phyloP scores from a whole-genome alignment of 2,797 vertebrate genomes.

The Microctenopoma lineatum region DNA sequence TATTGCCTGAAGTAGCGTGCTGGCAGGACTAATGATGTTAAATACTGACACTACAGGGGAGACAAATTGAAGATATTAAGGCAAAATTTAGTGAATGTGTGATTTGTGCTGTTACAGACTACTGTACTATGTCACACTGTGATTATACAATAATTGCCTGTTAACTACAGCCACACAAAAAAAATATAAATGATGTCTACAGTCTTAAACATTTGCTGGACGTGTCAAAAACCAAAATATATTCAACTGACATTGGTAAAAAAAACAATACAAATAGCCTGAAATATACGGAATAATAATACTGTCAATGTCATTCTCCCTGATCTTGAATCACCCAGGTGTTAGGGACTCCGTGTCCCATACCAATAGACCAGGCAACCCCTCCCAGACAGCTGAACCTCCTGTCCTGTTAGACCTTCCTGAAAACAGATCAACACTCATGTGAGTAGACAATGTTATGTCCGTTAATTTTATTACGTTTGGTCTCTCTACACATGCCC shows the following conservation, averaged over 20 bases:
- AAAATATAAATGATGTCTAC: too few relatives aligned
- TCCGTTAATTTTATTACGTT: neutral
- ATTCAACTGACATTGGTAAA: neutral
- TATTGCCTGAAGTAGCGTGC: constrained; percentile 24
- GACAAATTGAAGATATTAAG: neutral
- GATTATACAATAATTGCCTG: neutral
- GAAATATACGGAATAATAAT: neutral
- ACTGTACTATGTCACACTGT: neutral
- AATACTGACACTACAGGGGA: neutral
- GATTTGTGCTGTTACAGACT: neutral
- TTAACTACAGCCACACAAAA: too few relatives aligned
- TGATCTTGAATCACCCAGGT: constrained; percentile 75
- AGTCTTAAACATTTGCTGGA: neutral
- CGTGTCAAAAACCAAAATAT: neutral
- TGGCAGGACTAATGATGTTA: constrained; percentile 41
- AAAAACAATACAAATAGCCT: neutral
- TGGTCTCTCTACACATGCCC: constrained; percentile 4
- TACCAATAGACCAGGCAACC: constrained; percentile 84
- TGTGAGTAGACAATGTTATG: constrained; percentile 81
- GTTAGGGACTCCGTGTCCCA: constrained; percentile 95
- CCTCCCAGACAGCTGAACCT: constrained; percentile 85
- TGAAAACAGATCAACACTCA: constrained; percentile 86
- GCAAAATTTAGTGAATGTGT: neutral
- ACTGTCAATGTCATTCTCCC: neutral
- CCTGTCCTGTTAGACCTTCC: constrained; percentile 91